A percentile compares a stretch with the other conserved stretches of the same genome.
Conservation (phyloP, 1,140 invertebrate species). For the Drosophila rufa region DNA sequence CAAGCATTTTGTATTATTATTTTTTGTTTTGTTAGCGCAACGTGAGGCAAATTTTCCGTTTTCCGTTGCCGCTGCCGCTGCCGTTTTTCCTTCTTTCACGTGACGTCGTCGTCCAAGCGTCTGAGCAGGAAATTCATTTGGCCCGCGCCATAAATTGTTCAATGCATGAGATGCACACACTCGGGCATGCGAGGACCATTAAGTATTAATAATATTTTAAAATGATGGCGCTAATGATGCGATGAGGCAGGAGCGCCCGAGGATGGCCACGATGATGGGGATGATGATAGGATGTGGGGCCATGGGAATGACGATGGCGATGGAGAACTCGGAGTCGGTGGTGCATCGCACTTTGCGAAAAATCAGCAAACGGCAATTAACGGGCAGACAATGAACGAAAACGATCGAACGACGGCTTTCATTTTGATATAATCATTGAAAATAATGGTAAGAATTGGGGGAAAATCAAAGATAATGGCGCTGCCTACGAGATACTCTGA, state of each 20-base stretch:
- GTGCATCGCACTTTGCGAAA: slow-evolving; percentile 34
- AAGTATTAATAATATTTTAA: slow-evolving; percentile 83
- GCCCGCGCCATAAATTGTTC: slow-evolving; percentile 70
- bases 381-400: slow-evolving; percentile 57
- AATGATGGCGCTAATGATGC: slow-evolving; percentile 78
- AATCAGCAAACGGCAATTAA: slow-evolving; percentile 66
- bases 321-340: slow-evolving; percentile 3
- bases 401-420: slow-evolving; percentile 37
- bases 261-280: slow-evolving; percentile 18
- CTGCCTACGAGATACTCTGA: slow-evolving; percentile 3
- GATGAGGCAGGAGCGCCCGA: slow-evolving; percentile 36
- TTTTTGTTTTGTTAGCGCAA: slow-evolving; percentile 62
- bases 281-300: slow-evolving; percentile 5
- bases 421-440: slow-evolving; percentile 68
- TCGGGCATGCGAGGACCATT: slow-evolving; percentile 63
- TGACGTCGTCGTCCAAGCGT: slow-evolving; percentile 51
- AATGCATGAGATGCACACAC: slow-evolving; percentile 42
- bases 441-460: slow-evolving; percentile 48
- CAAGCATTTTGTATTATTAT: slow-evolving; percentile 45
- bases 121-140: slow-evolving; percentile 81
- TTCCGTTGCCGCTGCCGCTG: slow-evolving; percentile 42
- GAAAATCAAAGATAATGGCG: not conserved
- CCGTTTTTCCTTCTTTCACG: slow-evolving; percentile 39
- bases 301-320: not conserved
- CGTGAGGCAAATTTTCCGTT: slow-evolving; percentile 75